Evolutionary conservation across 2,888 invertebrate genomes (phyloP).

Genomic region (Sesamia inferens): DNA sequence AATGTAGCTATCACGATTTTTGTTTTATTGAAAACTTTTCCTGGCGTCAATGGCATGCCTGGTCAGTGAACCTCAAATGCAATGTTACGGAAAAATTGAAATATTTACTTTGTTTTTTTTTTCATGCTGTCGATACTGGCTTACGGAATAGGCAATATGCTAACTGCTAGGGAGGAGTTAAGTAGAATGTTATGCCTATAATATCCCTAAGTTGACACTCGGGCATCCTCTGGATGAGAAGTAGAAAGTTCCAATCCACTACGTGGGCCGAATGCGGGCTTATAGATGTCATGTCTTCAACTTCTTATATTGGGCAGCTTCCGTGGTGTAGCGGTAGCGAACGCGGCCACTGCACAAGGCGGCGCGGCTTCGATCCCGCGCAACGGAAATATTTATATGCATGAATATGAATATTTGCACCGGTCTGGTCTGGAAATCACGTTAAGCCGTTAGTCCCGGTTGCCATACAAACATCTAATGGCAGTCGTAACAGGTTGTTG

Average conservation of each 20-base stretch:
- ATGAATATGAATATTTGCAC: no score
- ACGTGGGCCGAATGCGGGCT: not conserved
- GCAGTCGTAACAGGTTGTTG: no score
- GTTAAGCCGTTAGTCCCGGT: no score
- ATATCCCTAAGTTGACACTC: not conserved
- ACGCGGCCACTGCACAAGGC: no score
- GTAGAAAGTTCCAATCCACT: no score
- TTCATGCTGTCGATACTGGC: not conserved
- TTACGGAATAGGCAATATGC: not conserved
- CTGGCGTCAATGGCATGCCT: conserved; percentile 40
- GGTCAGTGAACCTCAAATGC: conserved; percentile 54
- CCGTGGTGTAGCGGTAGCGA: no score
- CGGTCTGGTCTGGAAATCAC: no score
- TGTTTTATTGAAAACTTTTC: conserved; percentile 69
- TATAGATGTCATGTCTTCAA: not conserved
- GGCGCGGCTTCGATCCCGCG: no score
- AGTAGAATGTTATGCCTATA: no score
- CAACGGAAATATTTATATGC: no score
- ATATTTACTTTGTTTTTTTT: conserved; percentile 14
- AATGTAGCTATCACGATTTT: conserved; percentile 71
- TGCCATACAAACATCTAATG: no score
- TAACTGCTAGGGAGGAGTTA: not conserved
- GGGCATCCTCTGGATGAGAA: not conserved
- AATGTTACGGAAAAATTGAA: conserved; percentile 47
- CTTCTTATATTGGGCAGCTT: no score